These are phyloP conservation scores for Trididemnum nubilum DNA, from an alignment of 23 tunicate genomes.

Conservation along the genomic window DNA sequence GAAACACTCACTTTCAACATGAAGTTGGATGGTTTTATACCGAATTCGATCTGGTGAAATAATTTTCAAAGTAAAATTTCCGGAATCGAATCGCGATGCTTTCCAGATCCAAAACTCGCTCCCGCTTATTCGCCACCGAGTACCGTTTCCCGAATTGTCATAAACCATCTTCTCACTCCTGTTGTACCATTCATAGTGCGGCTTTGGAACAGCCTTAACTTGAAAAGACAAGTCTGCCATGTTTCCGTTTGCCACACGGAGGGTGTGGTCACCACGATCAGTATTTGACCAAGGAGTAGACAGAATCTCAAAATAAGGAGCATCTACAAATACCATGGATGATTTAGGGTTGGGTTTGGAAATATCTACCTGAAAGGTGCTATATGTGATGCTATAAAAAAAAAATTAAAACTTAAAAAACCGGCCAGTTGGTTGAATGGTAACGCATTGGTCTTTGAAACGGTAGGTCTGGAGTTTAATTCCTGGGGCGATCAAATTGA, in stretches of 20 bases:
- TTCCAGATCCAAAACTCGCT: slow-evolving; percentile 26
- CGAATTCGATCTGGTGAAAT: neutral
- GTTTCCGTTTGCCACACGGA: slow-evolving; percentile 11
- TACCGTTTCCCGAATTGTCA: neutral
- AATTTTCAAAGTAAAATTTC: slow-evolving; percentile 33
- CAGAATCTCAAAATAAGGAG: neutral
- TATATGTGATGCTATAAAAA: no score
- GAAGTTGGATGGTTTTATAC: neutral
- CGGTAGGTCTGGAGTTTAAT: no score
- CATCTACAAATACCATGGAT: neutral
- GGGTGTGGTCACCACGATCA: neutral
- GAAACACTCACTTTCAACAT: slow-evolving; percentile 27
- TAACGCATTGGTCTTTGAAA: no score
- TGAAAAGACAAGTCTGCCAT: slow-evolving; percentile 22
- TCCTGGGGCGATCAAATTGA: neutral
- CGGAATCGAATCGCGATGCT: slow-evolving; percentile 10
- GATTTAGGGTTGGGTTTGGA: no score
- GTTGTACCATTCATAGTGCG: slow-evolving; percentile 32
- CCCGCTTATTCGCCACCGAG: slow-evolving; percentile 8
- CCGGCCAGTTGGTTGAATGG: no score
- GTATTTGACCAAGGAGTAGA: neutral
- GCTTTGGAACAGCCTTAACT: slow-evolving; percentile 30
- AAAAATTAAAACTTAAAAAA: no score
- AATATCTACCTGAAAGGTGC: no score
- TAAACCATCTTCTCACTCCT: neutral